phyloP scores from a whole-genome alignment of 2,113 vertebrate genomes.

The Callipepla squamata region DNA sequence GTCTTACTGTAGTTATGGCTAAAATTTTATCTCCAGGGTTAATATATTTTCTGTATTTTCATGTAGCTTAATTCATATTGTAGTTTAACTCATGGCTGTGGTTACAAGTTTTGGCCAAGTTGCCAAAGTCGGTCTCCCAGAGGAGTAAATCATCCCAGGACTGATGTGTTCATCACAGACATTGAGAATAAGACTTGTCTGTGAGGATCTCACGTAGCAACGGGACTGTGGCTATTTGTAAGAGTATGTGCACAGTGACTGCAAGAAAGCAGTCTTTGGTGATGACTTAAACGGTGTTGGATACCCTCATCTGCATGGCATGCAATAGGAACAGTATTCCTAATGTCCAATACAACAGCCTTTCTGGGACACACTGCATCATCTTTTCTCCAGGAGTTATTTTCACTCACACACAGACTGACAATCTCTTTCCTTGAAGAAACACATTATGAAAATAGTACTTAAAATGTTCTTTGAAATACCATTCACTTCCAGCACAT shows the following conservation, averaged over 20 bases:
- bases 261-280: not conserved
- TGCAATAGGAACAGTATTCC: not conserved
- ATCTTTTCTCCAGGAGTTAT: slow-evolving; percentile 10
- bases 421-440: not conserved
- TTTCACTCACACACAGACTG: not conserved
- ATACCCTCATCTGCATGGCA: not conserved
- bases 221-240: not conserved
- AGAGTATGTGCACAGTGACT: not conserved
- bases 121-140: not conserved
- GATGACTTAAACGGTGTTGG: not conserved
- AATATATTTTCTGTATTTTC: not conserved
- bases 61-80: not conserved
- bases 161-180: not conserved
- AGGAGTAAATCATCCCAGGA: not conserved
- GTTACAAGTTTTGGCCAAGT: not conserved
- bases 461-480: not conserved
- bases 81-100: not conserved
- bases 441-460: not conserved
- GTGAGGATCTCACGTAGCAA: not conserved
- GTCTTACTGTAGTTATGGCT: not conserved
- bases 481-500: not conserved
- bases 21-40: not conserved
- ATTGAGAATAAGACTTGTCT: not conserved
- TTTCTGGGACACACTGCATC: not conserved
- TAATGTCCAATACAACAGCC: not conserved